These are phyloP conservation scores for Dasysyrphus tricinctus DNA, from an alignment of 2,888 invertebrate genomes.

Conservation along the genomic window DNA sequence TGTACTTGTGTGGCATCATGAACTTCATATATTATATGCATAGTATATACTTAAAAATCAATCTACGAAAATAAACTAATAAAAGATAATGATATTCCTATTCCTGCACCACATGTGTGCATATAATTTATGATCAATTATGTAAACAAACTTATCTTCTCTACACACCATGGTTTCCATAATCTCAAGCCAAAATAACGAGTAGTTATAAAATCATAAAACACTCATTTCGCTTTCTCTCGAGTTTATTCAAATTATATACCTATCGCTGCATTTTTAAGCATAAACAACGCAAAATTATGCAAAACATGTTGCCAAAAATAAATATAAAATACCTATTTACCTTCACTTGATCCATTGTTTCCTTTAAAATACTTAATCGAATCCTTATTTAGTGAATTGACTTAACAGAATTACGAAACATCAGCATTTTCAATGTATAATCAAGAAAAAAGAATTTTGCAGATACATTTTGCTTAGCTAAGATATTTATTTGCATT, in stretches of 20 bases:
- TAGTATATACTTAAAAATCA: neutral
- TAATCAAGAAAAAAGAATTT: neutral
- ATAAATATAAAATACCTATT: neutral
- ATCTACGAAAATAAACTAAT: neutral
- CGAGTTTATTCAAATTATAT: neutral
- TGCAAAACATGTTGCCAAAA: neutral
- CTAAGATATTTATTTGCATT: neutral
- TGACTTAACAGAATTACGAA: neutral
- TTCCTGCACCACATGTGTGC: neutral
- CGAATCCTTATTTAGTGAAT: constrained; percentile 1
- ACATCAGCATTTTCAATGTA: constrained; percentile 5
- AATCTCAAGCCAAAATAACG: neutral
- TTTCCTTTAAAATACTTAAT: neutral
- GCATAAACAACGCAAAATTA: neutral
- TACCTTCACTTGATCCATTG: neutral
- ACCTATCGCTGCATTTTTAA: neutral
- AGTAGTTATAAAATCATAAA: neutral
- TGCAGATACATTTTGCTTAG: neutral
- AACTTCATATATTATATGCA: too few species aligned
- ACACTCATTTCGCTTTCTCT: neutral
- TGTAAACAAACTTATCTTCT: neutral
- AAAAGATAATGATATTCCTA: neutral
- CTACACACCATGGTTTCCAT: neutral
- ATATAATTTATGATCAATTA: neutral
- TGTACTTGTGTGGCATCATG: too few species aligned